Evolutionary conservation across 2,113 vertebrate species (phyloP).

Genomic region (Grallaria varia): DNA sequence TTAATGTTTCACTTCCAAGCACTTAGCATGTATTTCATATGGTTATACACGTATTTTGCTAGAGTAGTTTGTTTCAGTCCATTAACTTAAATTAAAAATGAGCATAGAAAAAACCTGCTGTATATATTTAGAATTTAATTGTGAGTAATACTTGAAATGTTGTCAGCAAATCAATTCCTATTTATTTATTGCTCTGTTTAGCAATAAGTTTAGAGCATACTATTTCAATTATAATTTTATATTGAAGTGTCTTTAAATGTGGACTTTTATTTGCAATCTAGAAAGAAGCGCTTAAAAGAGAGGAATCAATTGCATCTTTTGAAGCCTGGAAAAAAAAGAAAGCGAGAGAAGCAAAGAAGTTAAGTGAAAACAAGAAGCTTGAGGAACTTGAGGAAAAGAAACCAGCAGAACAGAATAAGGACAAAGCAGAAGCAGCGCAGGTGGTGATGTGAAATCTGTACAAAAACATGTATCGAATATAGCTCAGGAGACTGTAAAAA

Average conservation of each 20-base stretch:
- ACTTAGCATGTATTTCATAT: not conserved
- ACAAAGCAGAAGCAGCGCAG: constrained; percentile 77
- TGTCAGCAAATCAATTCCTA: not conserved
- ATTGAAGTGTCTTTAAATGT: not conserved
- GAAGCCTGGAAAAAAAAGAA: constrained; percentile 92
- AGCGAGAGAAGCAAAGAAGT: constrained; percentile 74
- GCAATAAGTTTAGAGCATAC: not conserved
- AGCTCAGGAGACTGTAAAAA: not conserved
- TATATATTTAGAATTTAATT: not conserved
- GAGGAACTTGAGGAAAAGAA: constrained; percentile 72
- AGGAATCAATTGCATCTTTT: constrained; percentile 84
- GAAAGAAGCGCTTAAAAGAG: constrained; percentile 77
- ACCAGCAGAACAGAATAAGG: constrained; percentile 74
- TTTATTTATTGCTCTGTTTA: not conserved
- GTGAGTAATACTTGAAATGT: not conserved
- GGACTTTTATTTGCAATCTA: not conserved
- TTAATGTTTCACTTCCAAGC: not conserved
- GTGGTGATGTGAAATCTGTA: constrained; percentile 66
- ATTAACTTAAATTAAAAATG: not conserved
- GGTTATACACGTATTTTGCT: not conserved
- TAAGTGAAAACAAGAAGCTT: constrained; percentile 74
- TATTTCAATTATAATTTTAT: not conserved
- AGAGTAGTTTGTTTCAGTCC: not conserved
- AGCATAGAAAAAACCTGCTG: rapidly evolving
- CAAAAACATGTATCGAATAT: not conserved